A percentile compares a stretch with the other conserved stretches of the same genome.
phyloP scores from a whole-genome alignment of 2,888 invertebrate species.

The Spatulosminthurus flaviceps region DNA sequence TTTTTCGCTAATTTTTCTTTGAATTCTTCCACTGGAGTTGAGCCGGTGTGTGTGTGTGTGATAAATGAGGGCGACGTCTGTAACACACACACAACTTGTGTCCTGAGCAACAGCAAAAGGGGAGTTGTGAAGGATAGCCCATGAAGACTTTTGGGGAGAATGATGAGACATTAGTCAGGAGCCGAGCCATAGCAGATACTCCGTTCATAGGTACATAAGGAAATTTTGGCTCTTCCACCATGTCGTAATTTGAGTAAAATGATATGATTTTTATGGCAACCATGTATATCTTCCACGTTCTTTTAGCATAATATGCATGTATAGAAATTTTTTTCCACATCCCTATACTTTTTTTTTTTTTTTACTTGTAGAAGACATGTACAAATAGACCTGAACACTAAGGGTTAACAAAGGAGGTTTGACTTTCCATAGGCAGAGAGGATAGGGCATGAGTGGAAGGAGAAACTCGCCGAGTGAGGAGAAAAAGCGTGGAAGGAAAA shows the following conservation, averaged over 20 bases:
- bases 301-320: background rate
- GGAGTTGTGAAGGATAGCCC: background rate
- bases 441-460: background rate
- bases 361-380: no score
- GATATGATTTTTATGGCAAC: slow-evolving; percentile 45
- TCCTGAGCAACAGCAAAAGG: no score
- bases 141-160: background rate
- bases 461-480: background rate
- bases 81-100: background rate
- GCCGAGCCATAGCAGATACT: no score
- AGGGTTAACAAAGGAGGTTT: slow-evolving; percentile 5
- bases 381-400: no score
- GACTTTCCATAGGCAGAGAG: background rate
- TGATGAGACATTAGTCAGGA: slow-evolving; percentile 15
- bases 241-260: slow-evolving; percentile 46
- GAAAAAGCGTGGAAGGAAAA: slow-evolving; percentile 32
- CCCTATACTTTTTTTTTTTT: no score
- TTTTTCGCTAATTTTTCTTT: slow-evolving; percentile 15
- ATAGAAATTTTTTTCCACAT: no score
- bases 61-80: slow-evolving; percentile 15
- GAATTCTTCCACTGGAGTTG: background rate
- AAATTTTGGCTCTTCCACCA: slow-evolving; percentile 38
- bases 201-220: background rate
- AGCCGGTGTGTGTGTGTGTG: background rate
- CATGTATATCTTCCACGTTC: background rate